Base-by-base conservation (phyloP, 1,140 invertebrate genomes). In the Trichonephila inaurata region DNA sequence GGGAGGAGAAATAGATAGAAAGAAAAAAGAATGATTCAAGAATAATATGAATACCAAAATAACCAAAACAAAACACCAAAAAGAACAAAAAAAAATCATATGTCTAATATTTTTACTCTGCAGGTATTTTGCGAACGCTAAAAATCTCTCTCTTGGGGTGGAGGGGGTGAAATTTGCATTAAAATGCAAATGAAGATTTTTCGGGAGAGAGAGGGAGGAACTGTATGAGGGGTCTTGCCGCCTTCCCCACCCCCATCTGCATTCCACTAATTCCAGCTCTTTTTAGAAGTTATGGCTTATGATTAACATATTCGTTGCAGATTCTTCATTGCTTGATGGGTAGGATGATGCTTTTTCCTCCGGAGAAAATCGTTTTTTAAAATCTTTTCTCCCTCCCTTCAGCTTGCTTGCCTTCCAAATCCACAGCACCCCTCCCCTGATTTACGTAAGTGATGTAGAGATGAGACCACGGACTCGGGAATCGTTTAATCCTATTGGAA, bases 271-370 rank as follows among this genome's bases (percentile, higher is more conserved):
- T 92, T 92, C 91, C 91, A 60, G n/a, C 44, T 60, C 62, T 87
- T 92, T 92, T 92, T 92, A 87, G 91, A 92, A 92, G 82, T 92
- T 92, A 92, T 92, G 91, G 91, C 91, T 92, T 92, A 92, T 91
- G 89, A 92, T 92, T 92, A 92, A 92, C 91, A 92, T 92, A 92
- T 92, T 92, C 62, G 62, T 44, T n/a, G 19, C 51, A 21, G 40
- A 24, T 91, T 81, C 89, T 85, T 92, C 90, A 92, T 92, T 92
- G 91, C 91, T 60, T 92, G 91, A 92, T 92, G 91, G 91, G 60
- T 21, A 28, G 44, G 90, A 92, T 92, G 90, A 92, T 92, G 90
- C 62, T 40, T 66, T 92, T 82, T 87, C 91, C 51, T 21, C 60
- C 60, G n/a, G 19, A 87, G 83, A 92, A 92, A 92, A 87, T 87